Conservation (phyloP, 2,113 vertebrate genomes). For the Perognathus longimembris region DNA sequence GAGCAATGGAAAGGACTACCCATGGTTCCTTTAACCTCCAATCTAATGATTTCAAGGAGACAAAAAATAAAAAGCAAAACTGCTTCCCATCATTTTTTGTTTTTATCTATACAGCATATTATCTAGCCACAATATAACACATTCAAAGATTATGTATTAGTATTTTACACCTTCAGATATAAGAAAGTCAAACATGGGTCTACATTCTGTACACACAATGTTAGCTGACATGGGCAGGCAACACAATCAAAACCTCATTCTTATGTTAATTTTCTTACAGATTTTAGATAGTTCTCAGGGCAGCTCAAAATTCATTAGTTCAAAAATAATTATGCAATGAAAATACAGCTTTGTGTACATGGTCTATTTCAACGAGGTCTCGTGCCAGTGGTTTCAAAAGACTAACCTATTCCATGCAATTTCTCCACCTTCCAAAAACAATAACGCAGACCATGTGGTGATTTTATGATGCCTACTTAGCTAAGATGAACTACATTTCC, state of each 20-base stretch:
- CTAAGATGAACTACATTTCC: slow-evolving; percentile 5
- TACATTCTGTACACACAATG: slow-evolving; percentile 64
- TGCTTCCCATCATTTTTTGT: slow-evolving; percentile 31
- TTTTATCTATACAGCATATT: slow-evolving; percentile 65
- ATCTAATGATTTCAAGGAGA: slow-evolving; percentile 6
- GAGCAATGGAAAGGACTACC: not conserved
- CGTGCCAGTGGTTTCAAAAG: not conserved
- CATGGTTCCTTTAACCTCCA: not conserved
- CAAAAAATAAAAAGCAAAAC: slow-evolving; percentile 7
- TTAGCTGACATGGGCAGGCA: slow-evolving; percentile 60
- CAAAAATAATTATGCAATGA: slow-evolving; percentile 64
- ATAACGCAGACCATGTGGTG: not conserved
- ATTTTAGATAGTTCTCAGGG: slow-evolving; percentile 57
- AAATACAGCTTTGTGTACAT: slow-evolving; percentile 27
- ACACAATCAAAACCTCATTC: slow-evolving; percentile 54
- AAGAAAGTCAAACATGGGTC: slow-evolving; percentile 55
- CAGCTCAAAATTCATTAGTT: slow-evolving; percentile 64
- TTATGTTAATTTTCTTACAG: slow-evolving; percentile 65
- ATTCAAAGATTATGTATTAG: slow-evolving; percentile 47
- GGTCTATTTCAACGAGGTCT: slow-evolving; percentile 9
- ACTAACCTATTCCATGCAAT: slow-evolving; percentile 40
- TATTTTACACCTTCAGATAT: slow-evolving; percentile 56
- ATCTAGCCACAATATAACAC: slow-evolving; percentile 54
- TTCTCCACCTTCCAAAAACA: not conserved
- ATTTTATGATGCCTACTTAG: not conserved